Base-by-base conservation (phyloP, 2,888 invertebrate species). In the Amphipyra tragopoginis region DNA sequence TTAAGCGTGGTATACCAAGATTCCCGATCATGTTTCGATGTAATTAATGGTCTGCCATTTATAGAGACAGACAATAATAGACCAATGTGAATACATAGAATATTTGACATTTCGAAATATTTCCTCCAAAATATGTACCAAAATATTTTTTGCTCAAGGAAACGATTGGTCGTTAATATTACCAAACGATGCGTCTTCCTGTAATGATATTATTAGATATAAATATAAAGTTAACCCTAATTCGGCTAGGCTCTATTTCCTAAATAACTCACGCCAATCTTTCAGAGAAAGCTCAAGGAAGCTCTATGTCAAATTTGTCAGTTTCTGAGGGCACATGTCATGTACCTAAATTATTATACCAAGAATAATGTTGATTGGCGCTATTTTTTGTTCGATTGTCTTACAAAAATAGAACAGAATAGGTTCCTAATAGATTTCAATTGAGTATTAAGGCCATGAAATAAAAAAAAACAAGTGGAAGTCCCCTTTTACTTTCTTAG, bases 371-470 rank as follows among this genome's bases (percentile, higher is more conserved):
- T 33, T 9, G 33, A 33, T 21, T 4, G 33, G 33, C 33, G 33
- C 9, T 33, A 9, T 36, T 33, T 33, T 40, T n/a, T n/a, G n/a
- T n/a, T n/a, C n/a, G n/a, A n/a, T n/a, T n/a, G 39, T 48, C 29
- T 49, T 39, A 5, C 38, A 40, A 43, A 34, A 51, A 52, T 39
- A 33, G 36, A 60, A 65, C 14, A 45, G 29, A 67, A 47, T 34
- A 69, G 40, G 42, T 63, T 33, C 14, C 14, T 42, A 50, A 48
- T 44, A 44, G 29, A 71, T 44, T 65, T 71, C 39, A 40, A 45
- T 44, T 11, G 39, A 36, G 21, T 66, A 4, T 8, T 29, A 15
- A 33, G 33, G 9, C 9, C 42, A 13, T 65, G 52, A n/a, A n/a
- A n/a, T n/a, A n/a, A n/a, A n/a, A n/a, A n/a, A n/a, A n/a, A n/a